Base-by-base conservation (phyloP, 2,888 invertebrate species). In the Drosophila tripunctata region DNA sequence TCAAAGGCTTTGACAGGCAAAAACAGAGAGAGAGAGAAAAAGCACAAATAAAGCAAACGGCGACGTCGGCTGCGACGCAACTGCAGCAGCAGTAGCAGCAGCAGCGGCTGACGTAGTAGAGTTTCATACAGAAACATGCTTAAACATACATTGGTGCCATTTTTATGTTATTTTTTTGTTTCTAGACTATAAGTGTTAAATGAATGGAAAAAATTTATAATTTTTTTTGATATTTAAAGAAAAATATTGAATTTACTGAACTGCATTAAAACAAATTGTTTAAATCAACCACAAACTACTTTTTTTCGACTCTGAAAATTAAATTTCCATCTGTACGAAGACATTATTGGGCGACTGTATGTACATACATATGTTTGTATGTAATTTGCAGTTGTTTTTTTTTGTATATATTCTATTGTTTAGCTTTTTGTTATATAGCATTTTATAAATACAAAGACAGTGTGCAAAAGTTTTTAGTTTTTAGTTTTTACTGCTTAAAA, bases 1-100 rank as follows among this genome's bases (percentile, higher is more conserved):
- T 76, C 67, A 87, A 81, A 80, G 81, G 81, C 67, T 83, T 81
- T 81, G 54, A n/a, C n/a, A n/a, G 19, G 64, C 44, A 56, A 65
- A 60, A n/a, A n/a, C n/a, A n/a, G 54, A 66, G 57, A 63, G 50
- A 45, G 10, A 57, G n/a, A n/a, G n/a, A 35, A 60, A 57, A 57
- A 60, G 43, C 67, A 55, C 66, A 65, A 78, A 78, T 67, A 62
- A 71, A 64, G 66, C 75, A 78, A 75, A 78, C 70, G 78, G 44
- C 61, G 62, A 66, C 56, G 72, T 10, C 47, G 35, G 24, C 75
- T 56, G 74, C 48, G 57, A 17, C 56, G 64, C 57, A 35, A 24
- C 58, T 30, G 51, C 67, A 45, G 30, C 55, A 38, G 22, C 58
- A 43, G 24, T 55, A 41, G 22, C 33, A n/a, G n/a, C n/a, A n/a